Conservation (phyloP, 1,140 invertebrate species). For the Orius laevigatus region DNA sequence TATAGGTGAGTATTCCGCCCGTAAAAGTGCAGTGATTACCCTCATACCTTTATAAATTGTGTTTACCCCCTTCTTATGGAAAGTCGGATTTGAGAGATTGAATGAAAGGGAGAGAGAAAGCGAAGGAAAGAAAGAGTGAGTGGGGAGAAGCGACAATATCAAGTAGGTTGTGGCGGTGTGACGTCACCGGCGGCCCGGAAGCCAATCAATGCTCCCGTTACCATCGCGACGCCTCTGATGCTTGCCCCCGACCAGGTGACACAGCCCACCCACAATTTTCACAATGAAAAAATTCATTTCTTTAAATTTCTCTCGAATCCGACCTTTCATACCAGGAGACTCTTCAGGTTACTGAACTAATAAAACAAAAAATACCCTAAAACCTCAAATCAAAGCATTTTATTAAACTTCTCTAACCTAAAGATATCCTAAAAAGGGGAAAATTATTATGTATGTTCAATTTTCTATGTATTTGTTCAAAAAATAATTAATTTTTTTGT, state of each 20-base stretch:
- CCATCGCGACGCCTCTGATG: not conserved
- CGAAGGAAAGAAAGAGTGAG: not conserved
- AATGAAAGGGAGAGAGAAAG: not conserved
- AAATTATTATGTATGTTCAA: too few relatives aligned
- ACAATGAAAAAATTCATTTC: not conserved
- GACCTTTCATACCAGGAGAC: not conserved
- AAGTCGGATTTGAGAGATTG: not conserved
- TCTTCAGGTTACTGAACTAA: not conserved
- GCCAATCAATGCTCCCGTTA: conserved; percentile 13
- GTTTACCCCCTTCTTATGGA: not conserved
- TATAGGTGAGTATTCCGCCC: conserved; percentile 61
- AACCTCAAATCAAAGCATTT: too few relatives aligned
- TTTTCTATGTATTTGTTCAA: too few relatives aligned
- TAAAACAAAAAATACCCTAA: too few relatives aligned
- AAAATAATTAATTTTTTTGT: too few relatives aligned
- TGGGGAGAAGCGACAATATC: conserved; percentile 5
- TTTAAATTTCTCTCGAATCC: not conserved
- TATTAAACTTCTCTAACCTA: too few relatives aligned
- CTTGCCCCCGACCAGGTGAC: conserved; percentile 3
- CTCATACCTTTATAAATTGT: too few relatives aligned
- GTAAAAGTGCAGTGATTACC: not conserved
- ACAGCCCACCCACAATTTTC: not conserved
- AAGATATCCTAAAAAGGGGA: too few relatives aligned
- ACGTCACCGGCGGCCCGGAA: conserved; percentile 12
- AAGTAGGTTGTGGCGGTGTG: conserved; percentile 9